Percentiles rank a stretch among this genome's conserved stretches.
phyloP scores from a whole-genome alignment of 2,888 invertebrate species.

The Callyntrura guangdongensis region DNA sequence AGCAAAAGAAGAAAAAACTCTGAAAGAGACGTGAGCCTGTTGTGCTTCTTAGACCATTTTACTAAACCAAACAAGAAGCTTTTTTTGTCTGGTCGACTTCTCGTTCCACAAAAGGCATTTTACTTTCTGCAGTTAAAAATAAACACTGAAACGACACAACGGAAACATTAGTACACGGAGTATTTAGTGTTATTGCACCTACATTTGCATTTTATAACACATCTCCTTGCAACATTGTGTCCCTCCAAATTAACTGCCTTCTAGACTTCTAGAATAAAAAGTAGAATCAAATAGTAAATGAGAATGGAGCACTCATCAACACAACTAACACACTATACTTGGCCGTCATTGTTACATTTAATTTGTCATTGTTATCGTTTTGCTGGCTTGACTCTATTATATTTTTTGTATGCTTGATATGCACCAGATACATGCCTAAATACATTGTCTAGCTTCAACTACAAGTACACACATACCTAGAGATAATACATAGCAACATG shows the following conservation, averaged over 20 bases:
- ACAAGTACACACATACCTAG: no score
- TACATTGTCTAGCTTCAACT: slow-evolving; percentile 11
- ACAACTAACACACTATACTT: no score
- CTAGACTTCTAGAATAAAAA: no score
- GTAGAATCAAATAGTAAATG: no score
- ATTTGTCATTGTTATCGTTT: slow-evolving; percentile 33
- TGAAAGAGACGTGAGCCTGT: no score
- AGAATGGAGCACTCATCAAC: no score
- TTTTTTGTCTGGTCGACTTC: not conserved
- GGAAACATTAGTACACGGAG: not conserved
- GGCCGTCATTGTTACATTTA: slow-evolving; percentile 8
- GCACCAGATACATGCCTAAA: slow-evolving; percentile 61
- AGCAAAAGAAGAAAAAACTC: no score
- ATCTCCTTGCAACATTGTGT: not conserved
- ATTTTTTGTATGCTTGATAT: slow-evolving; percentile 11
- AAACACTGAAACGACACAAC: not conserved
- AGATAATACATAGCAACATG: not conserved
- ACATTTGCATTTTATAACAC: not conserved
- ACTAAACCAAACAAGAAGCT: no score
- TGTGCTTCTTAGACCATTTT: no score
- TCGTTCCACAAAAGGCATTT: not conserved
- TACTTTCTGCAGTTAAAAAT: not conserved
- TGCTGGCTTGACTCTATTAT: slow-evolving; percentile 29
- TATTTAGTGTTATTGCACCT: not conserved
- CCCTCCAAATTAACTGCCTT: no score